Conservation (phyloP, 2,797 vertebrate species). For the Anomalospiza imberbis region DNA sequence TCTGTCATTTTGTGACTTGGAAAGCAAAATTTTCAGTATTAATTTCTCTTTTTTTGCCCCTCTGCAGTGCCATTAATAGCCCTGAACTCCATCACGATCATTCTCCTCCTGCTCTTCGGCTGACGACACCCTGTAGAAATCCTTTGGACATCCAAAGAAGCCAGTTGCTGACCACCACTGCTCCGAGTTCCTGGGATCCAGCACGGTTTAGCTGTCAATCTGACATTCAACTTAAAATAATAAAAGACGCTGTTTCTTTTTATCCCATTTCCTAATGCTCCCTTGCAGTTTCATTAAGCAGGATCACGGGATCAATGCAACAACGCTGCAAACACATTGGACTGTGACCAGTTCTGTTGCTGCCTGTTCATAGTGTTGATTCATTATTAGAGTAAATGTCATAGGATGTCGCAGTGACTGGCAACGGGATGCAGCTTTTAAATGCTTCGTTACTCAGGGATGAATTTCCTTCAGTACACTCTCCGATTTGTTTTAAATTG, state of each 20-base stretch:
- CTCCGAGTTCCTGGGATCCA: slow-evolving; percentile 44
- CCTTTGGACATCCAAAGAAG: slow-evolving; percentile 38
- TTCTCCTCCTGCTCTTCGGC: slow-evolving; percentile 90
- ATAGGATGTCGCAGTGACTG: not conserved
- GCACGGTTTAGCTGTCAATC: slow-evolving; percentile 13
- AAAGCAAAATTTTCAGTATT: not conserved
- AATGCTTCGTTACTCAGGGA: slow-evolving; percentile 29
- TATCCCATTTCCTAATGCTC: slow-evolving; percentile 56
- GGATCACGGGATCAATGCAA: slow-evolving; percentile 2
- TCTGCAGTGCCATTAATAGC: slow-evolving; percentile 89
- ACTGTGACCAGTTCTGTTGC: slow-evolving; percentile 21
- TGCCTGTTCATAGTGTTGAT: slow-evolving; percentile 12
- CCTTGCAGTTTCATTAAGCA: slow-evolving; percentile 52
- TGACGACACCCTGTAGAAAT: slow-evolving; percentile 60
- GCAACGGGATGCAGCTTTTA: not conserved
- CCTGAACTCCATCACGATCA: slow-evolving; percentile 86
- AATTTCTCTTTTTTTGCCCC: not conserved
- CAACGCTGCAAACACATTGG: not conserved
- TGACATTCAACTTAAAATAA: slow-evolving; percentile 53
- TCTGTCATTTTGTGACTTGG: not conserved
- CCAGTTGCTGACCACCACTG: not conserved
- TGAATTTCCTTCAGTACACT: not conserved
- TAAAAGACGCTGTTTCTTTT: slow-evolving; percentile 69
- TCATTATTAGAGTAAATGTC: not conserved
- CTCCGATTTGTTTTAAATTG: not conserved